These are phyloP conservation scores for Ellobium chinense DNA, from an alignment of 2,888 invertebrate species.

Conservation along the genomic window DNA sequence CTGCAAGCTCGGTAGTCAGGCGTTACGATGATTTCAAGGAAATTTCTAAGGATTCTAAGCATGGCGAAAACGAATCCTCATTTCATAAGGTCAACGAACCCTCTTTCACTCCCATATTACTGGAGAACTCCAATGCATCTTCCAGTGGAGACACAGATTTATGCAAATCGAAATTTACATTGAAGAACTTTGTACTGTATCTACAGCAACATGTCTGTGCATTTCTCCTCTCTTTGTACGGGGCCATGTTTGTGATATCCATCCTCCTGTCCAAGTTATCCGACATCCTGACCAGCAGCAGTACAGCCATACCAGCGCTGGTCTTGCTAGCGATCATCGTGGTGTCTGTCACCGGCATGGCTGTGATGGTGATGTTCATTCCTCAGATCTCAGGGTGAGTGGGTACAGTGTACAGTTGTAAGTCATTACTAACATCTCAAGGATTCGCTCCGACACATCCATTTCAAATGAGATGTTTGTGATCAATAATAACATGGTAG, in stretches of 20 bases:
- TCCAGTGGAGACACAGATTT: too few species aligned
- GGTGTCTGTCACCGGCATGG: background rate
- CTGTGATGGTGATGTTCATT: constrained; percentile 12
- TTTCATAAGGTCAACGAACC: too few species aligned
- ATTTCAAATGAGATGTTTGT: too few species aligned
- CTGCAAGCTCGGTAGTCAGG: background rate
- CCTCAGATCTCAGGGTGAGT: constrained; percentile 27
- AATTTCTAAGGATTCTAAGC: background rate
- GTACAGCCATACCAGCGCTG: background rate
- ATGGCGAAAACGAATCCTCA: background rate
- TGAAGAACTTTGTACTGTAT: background rate
- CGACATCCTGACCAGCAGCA: background rate
- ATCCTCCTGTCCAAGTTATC: constrained; percentile 3
- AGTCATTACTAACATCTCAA: too few species aligned
- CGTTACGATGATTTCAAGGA: background rate
- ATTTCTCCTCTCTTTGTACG: constrained; percentile 12
- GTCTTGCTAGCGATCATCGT: background rate
- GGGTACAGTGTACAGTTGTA: background rate
- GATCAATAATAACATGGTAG: too few species aligned
- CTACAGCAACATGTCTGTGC: background rate
- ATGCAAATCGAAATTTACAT: background rate
- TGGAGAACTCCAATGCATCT: too few species aligned
- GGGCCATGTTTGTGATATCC: background rate
- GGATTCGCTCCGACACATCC: too few species aligned
- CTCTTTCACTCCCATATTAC: too few species aligned